Evolutionary conservation across 1,140 invertebrate genomes (phyloP).

Genomic region (Nilaparvata lugens): DNA sequence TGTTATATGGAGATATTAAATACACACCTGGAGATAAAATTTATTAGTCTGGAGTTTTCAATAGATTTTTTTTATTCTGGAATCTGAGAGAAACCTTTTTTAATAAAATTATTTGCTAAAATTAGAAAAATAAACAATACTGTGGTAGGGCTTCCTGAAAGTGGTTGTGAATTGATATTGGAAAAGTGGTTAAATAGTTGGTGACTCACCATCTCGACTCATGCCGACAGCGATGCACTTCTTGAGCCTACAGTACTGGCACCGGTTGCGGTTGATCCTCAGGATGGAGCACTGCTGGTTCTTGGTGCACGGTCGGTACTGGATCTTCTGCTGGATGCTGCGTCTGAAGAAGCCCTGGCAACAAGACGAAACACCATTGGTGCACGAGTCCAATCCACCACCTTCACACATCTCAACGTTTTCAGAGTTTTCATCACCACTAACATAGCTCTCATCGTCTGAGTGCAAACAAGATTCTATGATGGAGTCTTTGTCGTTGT

Average conservation of each 20-base stretch:
- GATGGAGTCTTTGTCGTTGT: background rate
- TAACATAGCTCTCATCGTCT: slow-evolving; percentile 7
- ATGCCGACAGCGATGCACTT: slow-evolving; percentile 98
- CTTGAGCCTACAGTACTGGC: slow-evolving; percentile 93
- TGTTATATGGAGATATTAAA: too few species aligned
- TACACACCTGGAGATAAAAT: too few species aligned
- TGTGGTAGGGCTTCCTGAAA: too few species aligned
- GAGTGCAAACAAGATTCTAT: background rate
- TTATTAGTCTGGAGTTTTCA: too few species aligned
- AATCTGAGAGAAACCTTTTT: too few species aligned
- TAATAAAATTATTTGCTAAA: too few species aligned
- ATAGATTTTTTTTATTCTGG: too few species aligned
- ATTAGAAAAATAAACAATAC: too few species aligned
- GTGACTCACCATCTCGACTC: slow-evolving; percentile 87
- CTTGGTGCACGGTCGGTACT: slow-evolving; percentile 94
- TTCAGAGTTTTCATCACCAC: slow-evolving; percentile 7
- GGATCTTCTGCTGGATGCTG: slow-evolving; percentile 96
- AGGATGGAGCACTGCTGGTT: slow-evolving; percentile 96
- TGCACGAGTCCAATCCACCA: background rate
- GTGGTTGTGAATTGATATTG: too few species aligned
- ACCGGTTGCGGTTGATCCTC: slow-evolving; percentile 92
- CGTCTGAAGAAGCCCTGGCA: slow-evolving; percentile 73
- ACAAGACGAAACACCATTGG: slow-evolving; percentile 31
- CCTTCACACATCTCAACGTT: too few species aligned
- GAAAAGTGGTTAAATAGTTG: background rate